A percentile compares a stretch with the other conserved stretches of the same genome.
Evolutionary conservation across 2,113 vertebrate species (phyloP).

Genomic region (Platysternon megacephalum): DNA sequence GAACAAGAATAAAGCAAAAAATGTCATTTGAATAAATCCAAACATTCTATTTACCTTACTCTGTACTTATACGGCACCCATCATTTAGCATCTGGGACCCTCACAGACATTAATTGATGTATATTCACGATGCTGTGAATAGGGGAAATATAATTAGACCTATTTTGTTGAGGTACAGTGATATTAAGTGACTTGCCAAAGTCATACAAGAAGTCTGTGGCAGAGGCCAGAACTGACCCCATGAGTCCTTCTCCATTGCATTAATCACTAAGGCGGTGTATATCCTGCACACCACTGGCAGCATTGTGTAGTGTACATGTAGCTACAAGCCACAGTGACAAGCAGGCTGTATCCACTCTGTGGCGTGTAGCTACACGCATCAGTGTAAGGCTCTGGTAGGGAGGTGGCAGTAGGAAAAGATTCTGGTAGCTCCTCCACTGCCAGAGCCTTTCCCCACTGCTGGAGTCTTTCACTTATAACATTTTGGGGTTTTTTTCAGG

Average conservation of each 20-base stretch:
- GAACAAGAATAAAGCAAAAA: background rate
- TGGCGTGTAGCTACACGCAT: background rate
- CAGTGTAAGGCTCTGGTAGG: background rate
- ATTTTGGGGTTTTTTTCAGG: too few relatives aligned
- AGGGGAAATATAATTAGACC: constrained; percentile 14
- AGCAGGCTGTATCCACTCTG: background rate
- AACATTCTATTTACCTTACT: background rate
- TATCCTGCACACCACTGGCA: background rate
- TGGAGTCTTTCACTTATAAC: background rate
- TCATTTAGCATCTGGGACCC: constrained; percentile 9
- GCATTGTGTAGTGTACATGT: background rate
- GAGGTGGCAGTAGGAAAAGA: background rate
- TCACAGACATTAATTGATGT: background rate
- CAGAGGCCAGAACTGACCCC: background rate
- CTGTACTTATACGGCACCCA: background rate
- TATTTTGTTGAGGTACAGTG: constrained; percentile 9
- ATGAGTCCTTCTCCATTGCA: background rate
- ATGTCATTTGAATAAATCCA: background rate
- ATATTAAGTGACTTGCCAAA: background rate
- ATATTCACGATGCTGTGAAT: background rate
- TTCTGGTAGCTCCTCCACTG: background rate
- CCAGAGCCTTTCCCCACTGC: background rate
- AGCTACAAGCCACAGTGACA: background rate
- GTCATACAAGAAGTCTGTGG: background rate
- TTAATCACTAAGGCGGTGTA: background rate